phyloP scores from a whole-genome alignment of 2,113 vertebrate species.

The Colaptes auratus region DNA sequence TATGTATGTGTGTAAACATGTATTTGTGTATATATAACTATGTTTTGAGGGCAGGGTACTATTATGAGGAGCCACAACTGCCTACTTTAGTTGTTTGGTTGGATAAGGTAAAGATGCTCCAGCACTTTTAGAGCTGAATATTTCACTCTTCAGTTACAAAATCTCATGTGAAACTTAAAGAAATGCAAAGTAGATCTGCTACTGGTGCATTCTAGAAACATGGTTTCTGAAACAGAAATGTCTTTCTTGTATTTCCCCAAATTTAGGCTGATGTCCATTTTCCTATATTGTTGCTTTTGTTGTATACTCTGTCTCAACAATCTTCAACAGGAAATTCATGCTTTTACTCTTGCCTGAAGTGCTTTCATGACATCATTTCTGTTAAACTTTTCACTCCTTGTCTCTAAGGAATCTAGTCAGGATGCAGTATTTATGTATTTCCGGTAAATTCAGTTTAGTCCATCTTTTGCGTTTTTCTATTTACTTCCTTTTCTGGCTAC shows the following conservation, averaged over 20 bases:
- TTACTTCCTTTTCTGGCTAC: not conserved
- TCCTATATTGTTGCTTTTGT: not conserved
- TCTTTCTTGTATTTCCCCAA: not conserved
- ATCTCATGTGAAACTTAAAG: not conserved
- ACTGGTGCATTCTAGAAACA: not conserved
- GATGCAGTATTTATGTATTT: not conserved
- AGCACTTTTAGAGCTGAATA: not conserved
- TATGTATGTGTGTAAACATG: too few relatives aligned
- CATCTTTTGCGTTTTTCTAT: not conserved
- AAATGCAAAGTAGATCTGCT: not conserved
- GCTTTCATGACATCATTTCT: not conserved
- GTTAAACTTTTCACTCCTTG: not conserved
- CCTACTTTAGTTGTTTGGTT: not conserved
- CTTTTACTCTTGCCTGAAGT: not conserved
- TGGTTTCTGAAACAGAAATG: not conserved
- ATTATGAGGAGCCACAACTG: not conserved
- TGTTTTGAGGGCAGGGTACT: not conserved
- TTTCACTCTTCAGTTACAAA: not conserved
- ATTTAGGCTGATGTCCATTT: not conserved
- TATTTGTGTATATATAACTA: not conserved
- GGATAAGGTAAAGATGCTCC: not conserved
- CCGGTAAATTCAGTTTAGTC: not conserved
- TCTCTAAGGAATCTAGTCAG: not conserved
- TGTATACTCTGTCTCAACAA: not conserved
- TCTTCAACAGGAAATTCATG: not conserved